Evolutionary conservation across 2,888 invertebrate genomes (phyloP), one percentile per base, ranked within the genome.

Genomic region (Drosophila mercatorum): DNA sequence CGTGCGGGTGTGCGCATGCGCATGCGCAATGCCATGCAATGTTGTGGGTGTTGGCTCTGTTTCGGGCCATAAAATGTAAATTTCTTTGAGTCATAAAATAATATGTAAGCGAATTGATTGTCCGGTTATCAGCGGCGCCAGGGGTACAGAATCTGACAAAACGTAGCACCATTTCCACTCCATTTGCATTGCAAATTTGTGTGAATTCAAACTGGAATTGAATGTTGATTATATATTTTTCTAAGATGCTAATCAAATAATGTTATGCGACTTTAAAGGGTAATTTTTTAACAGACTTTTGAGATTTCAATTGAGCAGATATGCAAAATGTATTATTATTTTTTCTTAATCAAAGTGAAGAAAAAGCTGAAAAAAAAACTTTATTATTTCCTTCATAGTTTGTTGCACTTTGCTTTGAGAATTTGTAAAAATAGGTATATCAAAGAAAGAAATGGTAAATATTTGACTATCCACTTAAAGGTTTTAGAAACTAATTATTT

Each of bases 1-100:
- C n/a, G n/a, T 7, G 44, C 11, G 52, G 17, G 49, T 22, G 43
- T 57, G 63, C 46, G 17, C 2, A 6, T 17, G 34, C 57, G 65
- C 72, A 60, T 17, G 34, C 57, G 65, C 72, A 60, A n/a, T 62
- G 52, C n/a, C 14, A 8, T 64, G 28, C 31, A 22, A 14, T 41
- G 41, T 72, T 40, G 87, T 88, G 89, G 86, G 88, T 80, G 83
- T 80, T 64, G 83, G 64, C 76, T 60, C 17, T 67, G 53, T 47
- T 63, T 40, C 34, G 52, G 63, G 34, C 51, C 59, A 64, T 69
- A 81, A 85, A 64, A 88, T 83, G 83, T 69, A 47, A 83, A 83
- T 83, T 66, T 71, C 75, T 55, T 72, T 88, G 81, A 86, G 81
- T 86, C 89, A 83, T 80, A 80, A 75, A 83, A 64, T 68, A 68